These are phyloP conservation scores for Thunnus maccoyii DNA, from an alignment of 2,113 vertebrate species.

Conservation along the genomic window DNA sequence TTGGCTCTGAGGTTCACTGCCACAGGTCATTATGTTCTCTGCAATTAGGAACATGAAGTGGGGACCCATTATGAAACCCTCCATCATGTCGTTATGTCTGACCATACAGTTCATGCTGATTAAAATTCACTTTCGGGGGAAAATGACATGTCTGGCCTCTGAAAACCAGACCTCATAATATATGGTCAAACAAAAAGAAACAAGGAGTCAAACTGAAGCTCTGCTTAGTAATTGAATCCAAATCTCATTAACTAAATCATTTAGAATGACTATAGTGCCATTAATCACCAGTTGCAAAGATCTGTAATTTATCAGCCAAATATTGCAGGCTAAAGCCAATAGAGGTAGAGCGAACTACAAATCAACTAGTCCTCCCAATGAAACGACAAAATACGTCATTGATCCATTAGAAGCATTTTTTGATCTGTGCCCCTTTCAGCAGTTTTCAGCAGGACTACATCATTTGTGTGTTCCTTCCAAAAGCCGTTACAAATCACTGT, in stretches of 20 bases:
- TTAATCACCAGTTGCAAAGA: slow-evolving; percentile 43
- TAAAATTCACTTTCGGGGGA: slow-evolving; percentile 24
- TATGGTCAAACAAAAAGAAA: slow-evolving; percentile 26
- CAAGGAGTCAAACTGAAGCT: slow-evolving; percentile 30
- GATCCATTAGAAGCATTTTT: too few relatives aligned
- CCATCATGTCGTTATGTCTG: slow-evolving; percentile 64
- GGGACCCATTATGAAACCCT: slow-evolving; percentile 62
- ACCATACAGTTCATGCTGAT: slow-evolving; percentile 47
- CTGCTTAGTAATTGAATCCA: slow-evolving; percentile 48
- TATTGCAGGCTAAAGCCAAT: slow-evolving; percentile 26
- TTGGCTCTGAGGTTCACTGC: slow-evolving; percentile 56
- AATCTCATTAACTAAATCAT: slow-evolving; percentile 44
- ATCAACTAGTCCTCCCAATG: too few relatives aligned
- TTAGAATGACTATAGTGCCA: slow-evolving; percentile 22
- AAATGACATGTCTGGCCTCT: neutral
- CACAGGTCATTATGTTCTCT: slow-evolving; percentile 64
- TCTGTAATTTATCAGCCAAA: slow-evolving; percentile 51
- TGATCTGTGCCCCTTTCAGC: too few relatives aligned
- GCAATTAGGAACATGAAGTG: slow-evolving; percentile 76
- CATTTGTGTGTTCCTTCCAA: too few relatives aligned
- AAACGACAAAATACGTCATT: too few relatives aligned
- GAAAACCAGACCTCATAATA: slow-evolving; percentile 22
- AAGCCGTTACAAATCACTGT: too few relatives aligned
- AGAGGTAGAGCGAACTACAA: neutral
- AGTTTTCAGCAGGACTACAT: too few relatives aligned